A percentile compares a stretch with the other conserved stretches of the same genome.
phyloP scores from a whole-genome alignment of 2,113 vertebrate genomes.

The Poicephalus gulielmi region DNA sequence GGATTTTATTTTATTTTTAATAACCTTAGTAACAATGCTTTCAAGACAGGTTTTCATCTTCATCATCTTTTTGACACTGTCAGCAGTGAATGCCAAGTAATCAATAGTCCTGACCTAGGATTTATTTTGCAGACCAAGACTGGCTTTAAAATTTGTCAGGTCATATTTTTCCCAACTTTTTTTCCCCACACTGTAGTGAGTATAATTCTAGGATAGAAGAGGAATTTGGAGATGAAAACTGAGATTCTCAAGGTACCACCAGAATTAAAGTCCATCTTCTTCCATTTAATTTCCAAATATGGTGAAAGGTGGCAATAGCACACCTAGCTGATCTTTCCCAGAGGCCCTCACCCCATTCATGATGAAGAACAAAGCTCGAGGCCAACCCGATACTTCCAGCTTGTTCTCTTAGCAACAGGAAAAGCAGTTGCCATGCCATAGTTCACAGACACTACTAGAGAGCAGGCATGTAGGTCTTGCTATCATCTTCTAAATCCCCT shows the following conservation, averaged over 20 bases:
- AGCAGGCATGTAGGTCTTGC: not conserved
- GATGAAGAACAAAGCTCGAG: not conserved
- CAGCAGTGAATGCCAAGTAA: not conserved
- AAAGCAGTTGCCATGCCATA: not conserved
- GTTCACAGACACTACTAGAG: not conserved
- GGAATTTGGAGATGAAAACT: not conserved
- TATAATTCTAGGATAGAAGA: not conserved
- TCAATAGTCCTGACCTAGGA: not conserved
- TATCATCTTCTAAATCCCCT: not conserved
- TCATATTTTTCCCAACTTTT: not conserved
- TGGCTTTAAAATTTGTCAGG: not conserved
- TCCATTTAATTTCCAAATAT: not conserved
- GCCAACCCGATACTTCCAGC: not conserved
- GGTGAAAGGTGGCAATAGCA: not conserved
- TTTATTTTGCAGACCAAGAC: constrained; percentile 2
- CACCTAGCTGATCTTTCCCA: not conserved
- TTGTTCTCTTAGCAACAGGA: not conserved
- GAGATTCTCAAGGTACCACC: not conserved
- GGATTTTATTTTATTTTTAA: constrained; percentile 18
- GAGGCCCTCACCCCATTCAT: not conserved
- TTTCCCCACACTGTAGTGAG: not conserved
- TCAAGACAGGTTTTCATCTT: not conserved
- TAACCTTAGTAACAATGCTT: not conserved
- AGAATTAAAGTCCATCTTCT: not conserved
- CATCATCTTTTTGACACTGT: not conserved